These are phyloP conservation scores for Paraescarpia echinospica DNA, from an alignment of 1,140 invertebrate species.

Conservation along the genomic window DNA sequence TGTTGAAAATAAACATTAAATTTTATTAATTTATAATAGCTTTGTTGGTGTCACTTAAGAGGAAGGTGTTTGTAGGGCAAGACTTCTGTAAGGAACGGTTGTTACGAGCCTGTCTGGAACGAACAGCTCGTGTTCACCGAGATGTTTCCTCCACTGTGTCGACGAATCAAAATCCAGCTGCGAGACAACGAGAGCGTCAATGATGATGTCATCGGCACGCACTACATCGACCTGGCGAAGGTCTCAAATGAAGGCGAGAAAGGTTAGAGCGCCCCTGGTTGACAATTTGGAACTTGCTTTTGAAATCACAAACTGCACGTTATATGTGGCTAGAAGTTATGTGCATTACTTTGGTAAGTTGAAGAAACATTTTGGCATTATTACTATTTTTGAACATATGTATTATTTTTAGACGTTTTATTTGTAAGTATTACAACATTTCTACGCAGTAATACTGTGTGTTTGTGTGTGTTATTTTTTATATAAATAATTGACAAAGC, in stretches of 20 bases:
- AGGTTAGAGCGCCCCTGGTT: conserved; percentile 37
- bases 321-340: no score
- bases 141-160: conserved; percentile 58
- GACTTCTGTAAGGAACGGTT: conserved; percentile 54
- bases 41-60: not conserved
- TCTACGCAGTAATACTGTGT: no score
- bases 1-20: no score
- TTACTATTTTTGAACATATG: no score
- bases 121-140: conserved; percentile 57
- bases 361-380: not conserved
- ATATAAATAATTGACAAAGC: no score
- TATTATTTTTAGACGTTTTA: no score
- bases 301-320: not conserved
- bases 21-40: no score
- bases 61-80: conserved; percentile 41
- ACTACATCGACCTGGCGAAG: conserved; percentile 55
- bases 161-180: conserved; percentile 52
- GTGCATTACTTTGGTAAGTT: not conserved
- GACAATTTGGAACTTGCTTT: not conserved
- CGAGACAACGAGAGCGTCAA: conserved; percentile 55
- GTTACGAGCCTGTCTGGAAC: conserved; percentile 57
- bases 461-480: no score
- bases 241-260: conserved; percentile 57
- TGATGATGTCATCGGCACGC: conserved; percentile 57
- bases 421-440: no score